phyloP scores from a whole-genome alignment of 2,113 vertebrate genomes.

The Hemiprocne comata region DNA sequence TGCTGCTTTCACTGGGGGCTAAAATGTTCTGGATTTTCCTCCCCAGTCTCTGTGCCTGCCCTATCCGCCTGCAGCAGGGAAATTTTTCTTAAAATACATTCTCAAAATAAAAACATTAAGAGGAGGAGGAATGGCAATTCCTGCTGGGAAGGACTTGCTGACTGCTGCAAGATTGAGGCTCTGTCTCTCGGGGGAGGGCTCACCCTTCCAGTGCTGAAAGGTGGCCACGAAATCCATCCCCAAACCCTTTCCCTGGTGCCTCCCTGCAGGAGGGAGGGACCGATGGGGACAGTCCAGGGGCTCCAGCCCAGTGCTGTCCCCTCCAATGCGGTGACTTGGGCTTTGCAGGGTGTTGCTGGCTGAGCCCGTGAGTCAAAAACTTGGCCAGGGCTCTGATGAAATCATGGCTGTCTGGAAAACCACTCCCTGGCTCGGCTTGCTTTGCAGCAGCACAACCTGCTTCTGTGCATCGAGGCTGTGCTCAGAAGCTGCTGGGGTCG shows the following conservation, averaged over 20 bases:
- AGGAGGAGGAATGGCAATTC: neutral
- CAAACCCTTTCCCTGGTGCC: neutral
- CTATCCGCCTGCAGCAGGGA: neutral
- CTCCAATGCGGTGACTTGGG: neutral
- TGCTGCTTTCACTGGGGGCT: neutral
- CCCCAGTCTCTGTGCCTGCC: neutral
- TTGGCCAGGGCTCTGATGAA: neutral
- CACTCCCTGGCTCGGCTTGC: neutral
- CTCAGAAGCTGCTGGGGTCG: neutral
- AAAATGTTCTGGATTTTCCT: neutral
- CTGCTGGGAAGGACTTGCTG: neutral
- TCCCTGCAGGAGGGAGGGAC: neutral
- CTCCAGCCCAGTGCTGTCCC: neutral
- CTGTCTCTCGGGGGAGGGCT: neutral
- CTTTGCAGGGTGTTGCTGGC: neutral
- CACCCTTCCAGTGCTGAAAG: neutral
- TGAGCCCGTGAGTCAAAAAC: neutral
- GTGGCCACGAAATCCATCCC: rapidly evolving
- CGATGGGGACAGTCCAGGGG: neutral
- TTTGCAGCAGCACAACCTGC: neutral
- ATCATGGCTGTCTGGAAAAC: neutral
- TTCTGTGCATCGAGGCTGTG: neutral
- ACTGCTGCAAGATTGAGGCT: neutral
- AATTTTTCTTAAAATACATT: neutral
- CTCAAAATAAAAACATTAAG: neutral